Base-by-base conservation (phyloP, 1,140 invertebrate genomes). In the Eurosta solidaginis region DNA sequence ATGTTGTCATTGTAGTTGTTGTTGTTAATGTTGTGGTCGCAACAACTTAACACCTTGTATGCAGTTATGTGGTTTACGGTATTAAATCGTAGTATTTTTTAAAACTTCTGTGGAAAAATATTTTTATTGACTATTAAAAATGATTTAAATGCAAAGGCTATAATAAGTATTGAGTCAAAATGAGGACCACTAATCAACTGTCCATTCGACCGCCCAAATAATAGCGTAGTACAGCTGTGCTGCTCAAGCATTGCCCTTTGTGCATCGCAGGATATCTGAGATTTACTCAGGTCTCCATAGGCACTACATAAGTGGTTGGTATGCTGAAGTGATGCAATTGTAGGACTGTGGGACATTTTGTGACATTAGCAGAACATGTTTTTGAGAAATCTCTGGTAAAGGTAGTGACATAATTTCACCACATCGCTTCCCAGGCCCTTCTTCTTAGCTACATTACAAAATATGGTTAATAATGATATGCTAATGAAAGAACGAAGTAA, bases 101-200 rank as follows among this genome's bases (percentile, higher is more conserved):
- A 33, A 9, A 68, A 68, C 33, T 68, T 68, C 59, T 68, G 33
- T 17, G 40, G 59, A 68, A 68, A 68, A 68, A 68, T 68, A 29
- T 20, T 22, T 54, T 68, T 42, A 68, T 68, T 68, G n/a, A 20
- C 59, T 33, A 29, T 68, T 68, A 68, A 68, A 68, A 68, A 40
- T 68, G 59, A 68, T 68, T 68, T 68, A 68, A 68, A 68, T 42
- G 59, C 27, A 68, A 68, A 68, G 59, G 59, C 29, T 29, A 40
- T 20, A 68, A 68, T 68, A 33, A 20, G 33, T 40, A 36, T 17
- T 5, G 54, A n/a, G n/a, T n/a, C 52, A 29, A 4, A 36, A 33
- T 63, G 49, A n/a, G 5, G 47, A 54, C 50, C 50, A 54, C 50
- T 25, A 54, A 54, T 54, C 50, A 54, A 54, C 27, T 17, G 54